Conservation (phyloP, 1,140 invertebrate genomes). For the Saccostrea cuccullata region DNA sequence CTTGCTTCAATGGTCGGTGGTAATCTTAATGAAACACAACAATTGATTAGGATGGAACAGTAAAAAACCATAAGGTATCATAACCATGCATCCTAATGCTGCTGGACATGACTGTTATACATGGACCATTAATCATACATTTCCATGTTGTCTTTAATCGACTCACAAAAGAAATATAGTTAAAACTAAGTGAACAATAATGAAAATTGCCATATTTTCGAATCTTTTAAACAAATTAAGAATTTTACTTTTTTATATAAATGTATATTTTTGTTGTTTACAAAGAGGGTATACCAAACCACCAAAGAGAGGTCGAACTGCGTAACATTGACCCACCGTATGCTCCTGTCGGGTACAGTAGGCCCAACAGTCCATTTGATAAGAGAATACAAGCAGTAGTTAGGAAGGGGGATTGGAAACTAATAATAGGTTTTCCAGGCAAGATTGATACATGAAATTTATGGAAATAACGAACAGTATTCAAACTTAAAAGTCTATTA, state of each 20-base stretch:
- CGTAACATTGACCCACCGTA: constrained; percentile 71
- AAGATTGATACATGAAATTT: neutral
- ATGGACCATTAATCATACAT: too few species aligned
- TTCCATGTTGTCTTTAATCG: too few species aligned
- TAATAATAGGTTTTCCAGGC: constrained; percentile 72
- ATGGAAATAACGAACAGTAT: too few species aligned
- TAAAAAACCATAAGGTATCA: constrained; percentile 71
- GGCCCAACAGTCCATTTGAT: constrained; percentile 65
- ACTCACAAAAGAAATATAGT: too few species aligned
- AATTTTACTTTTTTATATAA: too few species aligned
- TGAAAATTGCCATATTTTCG: too few species aligned
- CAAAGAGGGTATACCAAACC: constrained; percentile 7
- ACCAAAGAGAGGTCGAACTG: constrained; percentile 66
- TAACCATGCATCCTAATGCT: too few species aligned
- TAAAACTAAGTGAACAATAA: too few species aligned
- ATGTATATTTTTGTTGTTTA: too few species aligned
- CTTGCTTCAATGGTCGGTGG: constrained; percentile 69
- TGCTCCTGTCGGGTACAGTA: constrained; percentile 22
- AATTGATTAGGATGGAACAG: constrained; percentile 70
- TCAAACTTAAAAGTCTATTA: too few species aligned
- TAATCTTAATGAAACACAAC: constrained; percentile 62
- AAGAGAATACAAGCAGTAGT: constrained; percentile 67
- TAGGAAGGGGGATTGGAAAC: constrained; percentile 69
- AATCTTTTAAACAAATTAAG: too few species aligned
- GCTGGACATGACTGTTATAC: too few species aligned